Conservation (phyloP, 2,888 invertebrate species). For the Andrena chrysosceles region DNA sequence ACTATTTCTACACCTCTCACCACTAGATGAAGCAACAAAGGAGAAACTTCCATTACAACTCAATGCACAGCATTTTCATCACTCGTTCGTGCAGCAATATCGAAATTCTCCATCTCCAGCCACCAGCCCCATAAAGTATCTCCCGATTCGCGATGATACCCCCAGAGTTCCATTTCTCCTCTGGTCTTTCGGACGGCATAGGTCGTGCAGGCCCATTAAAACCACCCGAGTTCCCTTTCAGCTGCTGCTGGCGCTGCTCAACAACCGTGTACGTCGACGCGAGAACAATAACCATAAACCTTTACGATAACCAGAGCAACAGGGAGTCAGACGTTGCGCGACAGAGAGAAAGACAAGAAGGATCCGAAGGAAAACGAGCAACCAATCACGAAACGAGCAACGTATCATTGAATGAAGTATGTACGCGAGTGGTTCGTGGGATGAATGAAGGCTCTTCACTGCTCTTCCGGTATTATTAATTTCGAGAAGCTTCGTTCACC, state of each 20-base stretch:
- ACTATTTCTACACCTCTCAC: too few species aligned
- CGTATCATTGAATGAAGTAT: constrained; percentile 49
- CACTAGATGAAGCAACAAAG: too few species aligned
- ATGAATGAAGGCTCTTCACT: constrained; percentile 59
- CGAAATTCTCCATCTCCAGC: neutral
- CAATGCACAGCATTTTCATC: neutral
- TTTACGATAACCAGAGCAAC: constrained; percentile 59
- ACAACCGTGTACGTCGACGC: constrained; percentile 69
- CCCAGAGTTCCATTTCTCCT: constrained; percentile 46
- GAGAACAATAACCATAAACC: constrained; percentile 72
- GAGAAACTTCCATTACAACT: too few species aligned
- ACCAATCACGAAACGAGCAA: neutral
- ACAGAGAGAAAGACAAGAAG: constrained; percentile 20
- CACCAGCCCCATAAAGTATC: constrained; percentile 1
- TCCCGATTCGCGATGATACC: constrained; percentile 22
- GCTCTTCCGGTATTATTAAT: constrained; percentile 76
- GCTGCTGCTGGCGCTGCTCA: constrained; percentile 62
- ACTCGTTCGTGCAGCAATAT: constrained; percentile 1
- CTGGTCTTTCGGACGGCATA: constrained; percentile 6
- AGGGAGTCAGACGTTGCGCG: constrained; percentile 21
- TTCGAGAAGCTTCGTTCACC: constrained; percentile 63
- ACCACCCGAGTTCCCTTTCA: constrained; percentile 55
- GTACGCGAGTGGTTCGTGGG: constrained; percentile 1
- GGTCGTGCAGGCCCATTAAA: constrained; percentile 50
- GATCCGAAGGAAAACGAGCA: constrained; percentile 5